Conservation (phyloP, 2,797 vertebrate genomes). For the Morus bassanus region DNA sequence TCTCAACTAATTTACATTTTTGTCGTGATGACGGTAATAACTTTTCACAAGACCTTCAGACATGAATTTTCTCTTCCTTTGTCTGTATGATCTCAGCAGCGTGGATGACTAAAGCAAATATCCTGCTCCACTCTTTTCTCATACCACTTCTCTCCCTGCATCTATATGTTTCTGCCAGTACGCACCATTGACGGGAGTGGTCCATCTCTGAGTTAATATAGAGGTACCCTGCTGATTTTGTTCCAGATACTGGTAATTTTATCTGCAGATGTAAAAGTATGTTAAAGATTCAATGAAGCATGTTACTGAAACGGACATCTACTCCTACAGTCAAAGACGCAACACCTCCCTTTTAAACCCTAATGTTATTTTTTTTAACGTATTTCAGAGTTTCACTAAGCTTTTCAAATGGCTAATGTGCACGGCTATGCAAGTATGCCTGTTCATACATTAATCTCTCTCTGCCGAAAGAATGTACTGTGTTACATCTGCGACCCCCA, state of each 20-base stretch:
- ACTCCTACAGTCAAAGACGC: neutral
- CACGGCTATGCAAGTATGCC: neutral
- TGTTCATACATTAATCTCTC: neutral
- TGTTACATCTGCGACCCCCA: neutral
- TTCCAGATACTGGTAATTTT: conserved; percentile 87
- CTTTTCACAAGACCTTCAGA: neutral
- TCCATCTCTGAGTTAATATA: conserved; percentile 76
- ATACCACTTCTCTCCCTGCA: neutral
- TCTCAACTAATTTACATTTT: neutral
- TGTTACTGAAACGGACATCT: neutral
- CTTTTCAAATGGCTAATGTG: neutral
- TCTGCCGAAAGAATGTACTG: neutral
- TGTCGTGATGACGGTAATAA: neutral
- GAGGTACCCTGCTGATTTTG: conserved; percentile 77
- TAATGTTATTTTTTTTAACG: neutral
- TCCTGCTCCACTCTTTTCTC: neutral
- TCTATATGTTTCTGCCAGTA: neutral
- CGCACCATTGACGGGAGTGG: conserved; percentile 68
- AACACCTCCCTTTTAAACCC: neutral
- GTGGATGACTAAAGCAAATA: neutral
- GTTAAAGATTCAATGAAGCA: neutral
- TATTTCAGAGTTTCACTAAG: neutral
- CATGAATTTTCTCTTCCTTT: neutral
- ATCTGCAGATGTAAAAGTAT: conserved; percentile 69
- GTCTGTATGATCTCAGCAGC: neutral